These are phyloP conservation scores for Heliangelus exortis DNA, from an alignment of 2,797 vertebrate species.

Conservation along the genomic window DNA sequence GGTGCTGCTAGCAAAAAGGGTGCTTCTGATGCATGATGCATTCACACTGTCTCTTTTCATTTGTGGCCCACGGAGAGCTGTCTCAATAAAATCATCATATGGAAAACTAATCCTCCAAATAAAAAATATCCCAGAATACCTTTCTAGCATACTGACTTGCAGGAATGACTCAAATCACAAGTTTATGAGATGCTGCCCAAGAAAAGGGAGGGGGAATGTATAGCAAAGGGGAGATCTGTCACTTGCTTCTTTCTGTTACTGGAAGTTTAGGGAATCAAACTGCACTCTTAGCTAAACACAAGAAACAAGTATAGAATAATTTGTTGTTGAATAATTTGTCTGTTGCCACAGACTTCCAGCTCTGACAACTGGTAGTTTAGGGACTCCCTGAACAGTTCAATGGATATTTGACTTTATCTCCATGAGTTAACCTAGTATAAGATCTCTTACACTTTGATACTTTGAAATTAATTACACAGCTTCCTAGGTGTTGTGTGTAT, in stretches of 20 bases:
- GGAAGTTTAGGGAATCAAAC: not conserved
- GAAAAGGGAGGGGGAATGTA: not conserved
- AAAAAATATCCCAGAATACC: not conserved
- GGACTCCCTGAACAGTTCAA: not conserved
- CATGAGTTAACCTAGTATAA: not conserved
- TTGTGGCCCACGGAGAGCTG: not conserved
- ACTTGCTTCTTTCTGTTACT: not conserved
- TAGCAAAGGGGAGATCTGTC: not conserved
- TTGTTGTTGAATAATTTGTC: too few relatives aligned
- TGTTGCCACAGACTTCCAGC: not conserved
- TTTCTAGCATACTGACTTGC: not conserved
- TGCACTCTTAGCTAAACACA: not conserved
- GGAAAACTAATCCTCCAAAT: not conserved
- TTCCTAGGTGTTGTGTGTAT: not conserved
- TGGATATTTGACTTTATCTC: not conserved
- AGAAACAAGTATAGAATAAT: not conserved
- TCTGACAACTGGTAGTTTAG: not conserved
- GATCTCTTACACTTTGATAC: not conserved
- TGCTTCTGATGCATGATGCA: not conserved
- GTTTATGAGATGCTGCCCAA: not conserved
- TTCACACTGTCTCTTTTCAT: not conserved
- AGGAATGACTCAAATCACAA: not conserved
- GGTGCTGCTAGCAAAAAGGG: not conserved
- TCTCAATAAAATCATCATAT: not conserved
- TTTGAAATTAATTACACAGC: not conserved